Conservation (phyloP, 2,888 invertebrate genomes). For the Amphipoea lucens region DNA sequence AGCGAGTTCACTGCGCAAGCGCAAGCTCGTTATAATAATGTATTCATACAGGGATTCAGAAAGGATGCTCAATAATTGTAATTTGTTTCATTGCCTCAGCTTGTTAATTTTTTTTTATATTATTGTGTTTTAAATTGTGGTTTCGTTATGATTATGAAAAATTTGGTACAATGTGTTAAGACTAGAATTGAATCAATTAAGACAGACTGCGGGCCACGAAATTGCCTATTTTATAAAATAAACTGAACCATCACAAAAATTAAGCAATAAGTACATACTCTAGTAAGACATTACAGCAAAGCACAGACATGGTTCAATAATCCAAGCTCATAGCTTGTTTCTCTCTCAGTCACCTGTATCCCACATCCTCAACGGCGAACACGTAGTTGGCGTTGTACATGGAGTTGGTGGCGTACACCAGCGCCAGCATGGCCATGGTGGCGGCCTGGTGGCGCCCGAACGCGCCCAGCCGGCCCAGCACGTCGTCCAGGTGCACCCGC, state of each 20-base stretch:
- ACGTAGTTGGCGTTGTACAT: conserved; percentile 88
- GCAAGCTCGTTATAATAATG: conserved; percentile 21
- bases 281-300: background rate
- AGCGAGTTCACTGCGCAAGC: conserved; percentile 18
- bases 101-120: background rate
- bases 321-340: background rate
- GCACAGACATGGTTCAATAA: background rate
- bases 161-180: background rate
- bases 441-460: conserved; percentile 87
- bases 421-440: conserved; percentile 83
- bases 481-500: conserved; percentile 82
- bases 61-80: conserved; percentile 8
- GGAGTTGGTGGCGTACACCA: conserved; percentile 87
- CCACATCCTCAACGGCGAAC: conserved; percentile 85
- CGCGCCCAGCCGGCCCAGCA: conserved; percentile 84
- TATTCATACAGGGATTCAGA: conserved; percentile 15
- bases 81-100: background rate
- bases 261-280: background rate
- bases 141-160: background rate
- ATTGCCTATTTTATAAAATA: background rate
- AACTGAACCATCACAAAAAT: background rate
- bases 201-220: background rate
- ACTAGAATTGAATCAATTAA: background rate
- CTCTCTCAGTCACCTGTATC: conserved; percentile 78
- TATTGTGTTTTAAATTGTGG: background rate